phyloP scores from a whole-genome alignment of 1,140 invertebrate species.

The Anoplophora glabripennis region DNA sequence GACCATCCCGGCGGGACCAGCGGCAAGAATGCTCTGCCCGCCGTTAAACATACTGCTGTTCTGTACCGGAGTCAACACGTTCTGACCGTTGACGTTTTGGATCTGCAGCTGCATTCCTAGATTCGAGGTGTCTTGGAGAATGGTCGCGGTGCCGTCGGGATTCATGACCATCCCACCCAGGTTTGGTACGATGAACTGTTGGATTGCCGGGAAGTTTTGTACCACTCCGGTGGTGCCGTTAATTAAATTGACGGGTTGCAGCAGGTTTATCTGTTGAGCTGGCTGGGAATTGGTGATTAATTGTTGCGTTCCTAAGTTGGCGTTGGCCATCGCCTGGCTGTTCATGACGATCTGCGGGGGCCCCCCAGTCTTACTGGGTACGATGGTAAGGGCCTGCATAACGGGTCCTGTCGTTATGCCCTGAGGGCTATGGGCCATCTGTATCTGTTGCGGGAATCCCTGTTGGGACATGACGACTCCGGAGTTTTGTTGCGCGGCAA shows the following conservation, averaged over 20 bases:
- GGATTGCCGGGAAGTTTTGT: conserved; percentile 74
- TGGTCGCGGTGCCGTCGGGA: conserved; percentile 61
- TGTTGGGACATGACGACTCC: conserved; percentile 52
- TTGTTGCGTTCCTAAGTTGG: conserved; percentile 64
- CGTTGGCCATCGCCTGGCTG: conserved; percentile 57
- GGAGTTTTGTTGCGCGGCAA: conserved; percentile 56
- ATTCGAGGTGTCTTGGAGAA: conserved; percentile 66
- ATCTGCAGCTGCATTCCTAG: conserved; percentile 72
- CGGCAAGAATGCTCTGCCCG: conserved; percentile 64
- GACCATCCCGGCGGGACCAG: conserved; percentile 72
- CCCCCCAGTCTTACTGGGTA: conserved; percentile 69
- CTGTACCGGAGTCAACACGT: conserved; percentile 71
- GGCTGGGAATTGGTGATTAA: conserved; percentile 67
- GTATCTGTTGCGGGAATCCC: conserved; percentile 62
- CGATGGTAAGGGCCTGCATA: conserved; percentile 71
- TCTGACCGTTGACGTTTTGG: conserved; percentile 76
- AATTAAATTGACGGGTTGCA: conserved; percentile 76
- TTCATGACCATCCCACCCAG: conserved; percentile 56
- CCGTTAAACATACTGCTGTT: conserved; percentile 58
- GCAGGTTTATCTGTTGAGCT: conserved; percentile 71
- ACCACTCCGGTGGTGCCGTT: conserved; percentile 69
- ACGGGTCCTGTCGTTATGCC: conserved; percentile 59
- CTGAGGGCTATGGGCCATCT: conserved; percentile 60
- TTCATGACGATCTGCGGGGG: conserved; percentile 71
- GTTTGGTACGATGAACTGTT: conserved; percentile 79